Evolutionary conservation across 2,113 vertebrate genomes (phyloP).

Genomic region (Zosterops pallidus): DNA sequence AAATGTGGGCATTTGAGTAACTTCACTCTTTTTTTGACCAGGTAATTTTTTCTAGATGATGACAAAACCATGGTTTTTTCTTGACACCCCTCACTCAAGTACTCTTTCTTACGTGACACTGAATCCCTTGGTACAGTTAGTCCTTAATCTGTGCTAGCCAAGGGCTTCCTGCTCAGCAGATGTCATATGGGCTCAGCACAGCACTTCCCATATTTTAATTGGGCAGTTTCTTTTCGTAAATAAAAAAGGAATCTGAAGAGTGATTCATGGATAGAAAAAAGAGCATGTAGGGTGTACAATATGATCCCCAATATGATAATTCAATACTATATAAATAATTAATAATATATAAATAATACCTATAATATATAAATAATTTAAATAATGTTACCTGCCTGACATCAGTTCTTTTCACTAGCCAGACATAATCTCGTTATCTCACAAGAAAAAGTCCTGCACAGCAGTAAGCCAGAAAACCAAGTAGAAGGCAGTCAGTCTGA

Average conservation of each 20-base stretch:
- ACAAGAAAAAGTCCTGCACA: background rate
- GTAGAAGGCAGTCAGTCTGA: background rate
- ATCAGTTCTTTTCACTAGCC: background rate
- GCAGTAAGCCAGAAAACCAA: background rate
- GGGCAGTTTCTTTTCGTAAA: background rate
- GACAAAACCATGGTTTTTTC: accelerated
- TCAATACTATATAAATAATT: background rate
- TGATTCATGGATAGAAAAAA: background rate
- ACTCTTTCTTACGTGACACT: background rate
- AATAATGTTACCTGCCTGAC: background rate
- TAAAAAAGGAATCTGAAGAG: background rate
- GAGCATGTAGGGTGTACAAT: background rate
- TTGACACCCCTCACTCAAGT: background rate
- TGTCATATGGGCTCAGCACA: background rate
- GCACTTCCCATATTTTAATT: background rate
- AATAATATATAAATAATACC: background rate
- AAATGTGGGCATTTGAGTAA: background rate
- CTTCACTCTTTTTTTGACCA: background rate
- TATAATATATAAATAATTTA: background rate
- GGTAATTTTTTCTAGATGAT: background rate
- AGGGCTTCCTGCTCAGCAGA: background rate
- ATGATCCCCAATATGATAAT: background rate
- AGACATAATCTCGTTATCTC: background rate
- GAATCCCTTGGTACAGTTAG: background rate
- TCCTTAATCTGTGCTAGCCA: background rate